phyloP scores from a whole-genome alignment of 2,113 vertebrate genomes.

The Nerophis ophidion region DNA sequence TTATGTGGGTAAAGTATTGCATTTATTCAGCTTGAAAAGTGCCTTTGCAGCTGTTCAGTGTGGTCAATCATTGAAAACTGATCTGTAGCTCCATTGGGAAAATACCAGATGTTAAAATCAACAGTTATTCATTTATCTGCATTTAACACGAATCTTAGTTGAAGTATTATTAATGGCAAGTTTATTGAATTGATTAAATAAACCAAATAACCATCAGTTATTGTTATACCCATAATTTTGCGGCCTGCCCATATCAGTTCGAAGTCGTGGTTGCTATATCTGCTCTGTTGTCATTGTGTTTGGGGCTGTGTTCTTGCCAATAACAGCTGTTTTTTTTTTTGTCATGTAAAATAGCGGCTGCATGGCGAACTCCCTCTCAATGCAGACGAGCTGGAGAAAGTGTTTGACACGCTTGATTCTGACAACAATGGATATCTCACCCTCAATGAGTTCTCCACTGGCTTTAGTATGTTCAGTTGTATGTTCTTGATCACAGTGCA shows the following conservation, averaged over 20 bases:
- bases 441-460: conserved; percentile 82
- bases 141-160: too few relatives aligned
- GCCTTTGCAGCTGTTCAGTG: neutral
- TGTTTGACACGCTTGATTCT: conserved; percentile 83
- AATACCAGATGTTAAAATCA: neutral
- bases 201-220: neutral
- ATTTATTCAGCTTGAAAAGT: too few relatives aligned
- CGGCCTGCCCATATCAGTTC: conserved; percentile 1
- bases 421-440: conserved; percentile 87
- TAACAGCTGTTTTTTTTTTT: conserved; percentile 40
- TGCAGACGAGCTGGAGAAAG: conserved; percentile 83
- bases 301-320: conserved; percentile 17
- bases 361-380: conserved; percentile 78
- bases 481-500: neutral
- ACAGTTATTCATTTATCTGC: neutral
- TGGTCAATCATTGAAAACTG: conserved; percentile 4
- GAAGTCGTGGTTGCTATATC: conserved; percentile 28
- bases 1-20: too few relatives aligned
- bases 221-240: neutral
- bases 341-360: conserved; percentile 59
- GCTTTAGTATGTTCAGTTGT: conserved; percentile 80
- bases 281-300: conserved; percentile 22
- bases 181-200: too few relatives aligned
- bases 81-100: neutral
- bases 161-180: too few relatives aligned